phyloP scores from a whole-genome alignment of 2,113 vertebrate species.

The Girardinichthys multiradiatus region DNA sequence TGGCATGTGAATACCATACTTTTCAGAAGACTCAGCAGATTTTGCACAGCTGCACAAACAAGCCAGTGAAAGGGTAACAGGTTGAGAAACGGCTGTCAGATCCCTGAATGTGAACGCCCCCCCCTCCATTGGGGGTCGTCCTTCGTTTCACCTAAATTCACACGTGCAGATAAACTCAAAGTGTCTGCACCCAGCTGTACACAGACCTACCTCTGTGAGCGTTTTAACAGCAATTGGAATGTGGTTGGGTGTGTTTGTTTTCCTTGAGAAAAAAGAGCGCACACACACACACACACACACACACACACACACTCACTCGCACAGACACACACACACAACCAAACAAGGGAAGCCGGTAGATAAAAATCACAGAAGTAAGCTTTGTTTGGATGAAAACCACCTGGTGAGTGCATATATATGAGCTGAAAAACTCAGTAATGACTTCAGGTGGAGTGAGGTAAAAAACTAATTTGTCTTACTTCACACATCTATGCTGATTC shows the following conservation, averaged over 20 bases:
- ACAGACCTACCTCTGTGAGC: conserved; percentile 50
- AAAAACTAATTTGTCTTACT: neutral
- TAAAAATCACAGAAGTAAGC: conserved; percentile 47
- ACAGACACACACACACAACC: neutral
- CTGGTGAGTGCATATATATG: conserved; percentile 9
- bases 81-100: neutral
- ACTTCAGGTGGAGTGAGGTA: neutral
- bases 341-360: conserved; percentile 30
- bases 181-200: neutral
- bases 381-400: conserved; percentile 38
- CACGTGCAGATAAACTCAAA: neutral
- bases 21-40: neutral
- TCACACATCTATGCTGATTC: neutral
- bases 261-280: conserved; percentile 23
- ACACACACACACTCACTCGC: neutral
- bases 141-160: neutral
- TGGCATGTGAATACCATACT: neutral
- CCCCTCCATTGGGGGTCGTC: neutral
- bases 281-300: conserved; percentile 3
- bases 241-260: conserved; percentile 68
- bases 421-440: neutral
- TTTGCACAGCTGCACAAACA: no score
- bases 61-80: neutral
- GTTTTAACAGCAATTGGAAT: conserved; percentile 59
- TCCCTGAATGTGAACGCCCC: no score